Base-by-base conservation (phyloP, 2,888 invertebrate genomes). In the Tethea ocularis region DNA sequence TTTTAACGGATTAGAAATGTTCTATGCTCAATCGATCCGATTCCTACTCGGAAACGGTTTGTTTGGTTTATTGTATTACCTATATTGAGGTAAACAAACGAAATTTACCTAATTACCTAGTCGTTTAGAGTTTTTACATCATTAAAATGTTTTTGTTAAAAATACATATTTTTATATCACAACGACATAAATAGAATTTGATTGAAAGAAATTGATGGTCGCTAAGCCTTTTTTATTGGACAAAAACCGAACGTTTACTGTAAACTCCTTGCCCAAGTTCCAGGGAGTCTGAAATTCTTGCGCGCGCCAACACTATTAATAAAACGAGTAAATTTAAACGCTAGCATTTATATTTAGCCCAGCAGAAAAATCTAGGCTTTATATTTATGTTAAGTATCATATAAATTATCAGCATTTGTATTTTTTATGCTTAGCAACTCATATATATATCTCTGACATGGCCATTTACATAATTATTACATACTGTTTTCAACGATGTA, bases 101-200 rank as follows among this genome's bases (percentile, higher is more conserved):
- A n/a, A n/a, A n/a, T n/a, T n/a, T n/a, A n/a, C n/a, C n/a, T n/a
- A n/a, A n/a, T n/a, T n/a, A n/a, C n/a, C n/a, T n/a, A n/a, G n/a
- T n/a, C n/a, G n/a, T n/a, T n/a, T n/a, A n/a, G n/a, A n/a, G n/a
- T n/a, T n/a, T n/a, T n/a, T n/a, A n/a, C n/a, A n/a, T n/a, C n/a
- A n/a, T n/a, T n/a, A n/a, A n/a, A n/a, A n/a, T n/a, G n/a, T n/a
- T n/a, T n/a, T n/a, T n/a, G n/a, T n/a, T n/a, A n/a, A 56, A 61
- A 65, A 65, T 68, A 64, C 68, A 70, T 70, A 68, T 68, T 71
- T 70, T 65, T 61, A 61, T 59, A 66, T 58, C 60, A 68, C 55
- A 72, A 65, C 67, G 69, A 71, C 72, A 75, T 80, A 67, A 71
- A 68, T 75, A 69, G 74, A 69, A 82, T 83, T 74, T n/a, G n/a